Base-by-base conservation (phyloP, 2,888 invertebrate species). In the Ectemnius lituratus region DNA sequence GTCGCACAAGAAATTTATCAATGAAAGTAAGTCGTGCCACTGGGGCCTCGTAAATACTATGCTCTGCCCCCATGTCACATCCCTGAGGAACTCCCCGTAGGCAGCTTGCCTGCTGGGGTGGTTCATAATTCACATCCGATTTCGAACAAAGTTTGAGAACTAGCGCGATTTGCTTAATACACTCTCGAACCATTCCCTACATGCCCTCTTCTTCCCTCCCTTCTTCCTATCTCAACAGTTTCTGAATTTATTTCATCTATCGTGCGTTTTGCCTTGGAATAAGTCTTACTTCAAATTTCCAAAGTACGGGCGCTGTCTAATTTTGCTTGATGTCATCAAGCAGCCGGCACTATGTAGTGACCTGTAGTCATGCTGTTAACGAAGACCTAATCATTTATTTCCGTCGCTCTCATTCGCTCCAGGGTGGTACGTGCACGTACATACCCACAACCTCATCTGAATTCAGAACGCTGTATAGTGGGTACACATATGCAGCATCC, bases 121-220 rank as follows among this genome's bases (percentile, higher is more conserved):
- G 77, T 81, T 80, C 85, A 86, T 88, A 87, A 88, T 87, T 88
- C 85, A 87, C 85, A 84, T 82, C 82, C 80, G 85, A 86, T 87
- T 84, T 83, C 37, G 77, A 85, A 84, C 83, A 84, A 86, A 88
- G 83, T 88, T 88, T 72, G 70, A 65, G 67, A 80, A 82, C 84
- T 79, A 76, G 70, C 69, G 65, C 79, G 81, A 81, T 84, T 86
- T 80, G 78, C 80, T 84, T 86, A 82, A 86, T 84, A 84, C 76
- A 71, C 67, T 60, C 60, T 60, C 74, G 76, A 37, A 6, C 11
- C 37, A 37, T 37, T 37, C 73, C 76, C 75, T 47, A 62, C 70
- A 77, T 73, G 74, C 75, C 70, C 58, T 60, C 70, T 62, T 62
- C 37, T n/a, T 64, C 56, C 37, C 58, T 20, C 20, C 13, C 20